Evolutionary conservation across 2,797 vertebrate species (phyloP), one percentile per base, ranked within the genome.

Genomic region (Mionectes olivaceus): DNA sequence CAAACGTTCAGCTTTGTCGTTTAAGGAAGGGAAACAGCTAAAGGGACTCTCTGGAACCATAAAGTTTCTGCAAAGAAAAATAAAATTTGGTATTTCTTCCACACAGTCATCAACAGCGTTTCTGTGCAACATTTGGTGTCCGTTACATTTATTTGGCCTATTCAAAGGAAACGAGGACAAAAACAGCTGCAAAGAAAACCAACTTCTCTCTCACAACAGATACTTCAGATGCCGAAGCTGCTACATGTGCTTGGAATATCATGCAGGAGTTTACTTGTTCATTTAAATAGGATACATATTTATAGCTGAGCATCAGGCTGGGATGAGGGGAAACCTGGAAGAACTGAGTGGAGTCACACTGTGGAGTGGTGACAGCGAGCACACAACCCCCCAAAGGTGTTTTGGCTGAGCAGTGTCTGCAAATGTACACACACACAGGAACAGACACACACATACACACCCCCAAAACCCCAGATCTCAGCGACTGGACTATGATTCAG

Each of bases 71-170:
- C 94, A 93, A 96, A 94, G 57, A 80, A 96, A 95, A 95, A 93
- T 89, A 89, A 83, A 89, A 79, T 94, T 95, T 94, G 83, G 95
- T 97, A 65, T 94, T 93, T 96, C 73, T 91, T 83, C 46, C 55
- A 90, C 90, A 94, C 91, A 89, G 93, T 91, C 82, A 73, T 60
- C 61, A 35, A 33, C 14, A 53, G 57, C 85, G 44, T 79, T 87
- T 71, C 93, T 94, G 93, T 93, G 95, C 93, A 95, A 96, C 94
- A 91, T 95, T 93, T 95, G 96, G 96, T 96, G 96, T 91, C 68
- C 0, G 7, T 95, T 88, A 95, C 83, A 86, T 95, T 94, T 96
- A 93, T 95, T 97, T 94, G 95, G 95, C 94, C 94, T 91, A 69
- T 56, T 24, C n/a, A 87, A 86, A 90, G 85, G 94, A 93, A 94